Percentiles rank a stretch among this genome's conserved stretches.
Conservation (phyloP, 2,113 vertebrate genomes). For the Procavia capensis region DNA sequence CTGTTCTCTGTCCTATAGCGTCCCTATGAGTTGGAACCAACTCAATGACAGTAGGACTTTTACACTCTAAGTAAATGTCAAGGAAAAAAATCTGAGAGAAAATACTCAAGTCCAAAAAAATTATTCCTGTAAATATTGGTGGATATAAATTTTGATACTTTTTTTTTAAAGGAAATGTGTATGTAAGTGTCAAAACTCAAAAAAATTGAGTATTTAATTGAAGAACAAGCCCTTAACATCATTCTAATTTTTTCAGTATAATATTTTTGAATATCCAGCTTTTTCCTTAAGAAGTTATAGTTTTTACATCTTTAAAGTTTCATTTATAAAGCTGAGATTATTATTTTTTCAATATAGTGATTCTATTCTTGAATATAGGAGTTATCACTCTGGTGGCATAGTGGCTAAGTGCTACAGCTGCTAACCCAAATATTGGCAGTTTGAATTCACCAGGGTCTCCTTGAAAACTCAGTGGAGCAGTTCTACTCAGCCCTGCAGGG, state of each 20-base stretch:
- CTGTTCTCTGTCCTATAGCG: too few species aligned
- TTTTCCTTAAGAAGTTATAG: neutral
- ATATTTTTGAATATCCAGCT: neutral
- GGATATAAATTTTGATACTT: neutral
- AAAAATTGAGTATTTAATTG: neutral
- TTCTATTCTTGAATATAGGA: constrained; percentile 23
- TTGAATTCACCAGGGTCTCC: too few species aligned
- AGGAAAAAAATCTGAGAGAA: constrained; percentile 22
- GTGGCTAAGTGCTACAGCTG: too few species aligned
- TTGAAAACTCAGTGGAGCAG: too few species aligned
- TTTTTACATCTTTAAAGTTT: constrained; percentile 21
- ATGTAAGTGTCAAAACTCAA: neutral
- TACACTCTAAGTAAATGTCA: too few species aligned
- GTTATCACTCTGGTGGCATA: too few species aligned
- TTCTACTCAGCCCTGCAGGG: too few species aligned
- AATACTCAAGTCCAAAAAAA: neutral
- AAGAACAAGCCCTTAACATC: neutral
- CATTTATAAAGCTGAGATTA: constrained; percentile 38
- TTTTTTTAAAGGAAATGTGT: neutral
- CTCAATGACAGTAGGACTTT: too few species aligned
- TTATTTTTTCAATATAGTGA: neutral
- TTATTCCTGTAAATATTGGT: neutral
- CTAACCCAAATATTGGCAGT: too few species aligned
- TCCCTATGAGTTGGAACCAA: too few species aligned
- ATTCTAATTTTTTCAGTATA: neutral